Conservation (phyloP, 2,888 invertebrate genomes). For the Sinhomidia bicolor region DNA sequence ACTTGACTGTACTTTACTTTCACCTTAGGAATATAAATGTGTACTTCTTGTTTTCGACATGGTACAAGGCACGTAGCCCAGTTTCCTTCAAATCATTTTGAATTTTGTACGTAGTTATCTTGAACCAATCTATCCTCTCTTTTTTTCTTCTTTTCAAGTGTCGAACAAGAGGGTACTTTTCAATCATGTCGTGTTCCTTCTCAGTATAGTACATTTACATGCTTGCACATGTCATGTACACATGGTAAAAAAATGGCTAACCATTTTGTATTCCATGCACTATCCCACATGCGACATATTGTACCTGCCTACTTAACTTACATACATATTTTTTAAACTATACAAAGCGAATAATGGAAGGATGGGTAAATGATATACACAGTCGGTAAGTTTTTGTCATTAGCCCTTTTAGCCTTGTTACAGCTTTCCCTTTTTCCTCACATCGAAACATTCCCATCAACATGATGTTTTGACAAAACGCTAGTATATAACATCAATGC, state of each 20-base stretch:
- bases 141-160: background rate
- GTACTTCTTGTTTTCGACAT: conserved; percentile 12
- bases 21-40: conserved; percentile 21
- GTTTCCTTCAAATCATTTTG: conserved; percentile 20
- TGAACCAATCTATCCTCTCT: background rate
- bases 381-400: conserved; percentile 59
- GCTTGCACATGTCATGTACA: background rate
- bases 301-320: background rate
- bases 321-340: background rate
- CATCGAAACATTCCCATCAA: background rate
- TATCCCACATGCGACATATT: background rate
- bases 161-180: conserved; percentile 20
- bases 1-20: background rate
- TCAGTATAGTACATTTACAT: background rate
- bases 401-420: conserved; percentile 60
- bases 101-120: conserved; percentile 12
- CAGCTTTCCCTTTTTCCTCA: conserved; percentile 27
- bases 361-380: conserved; percentile 47
- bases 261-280: background rate
- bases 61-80: background rate
- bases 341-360: background rate
- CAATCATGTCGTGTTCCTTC: background rate
- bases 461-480: background rate
- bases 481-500: no score
- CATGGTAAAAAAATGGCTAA: background rate